phyloP scores from a whole-genome alignment of 2,797 vertebrate genomes.

The Enteromius mattozi region DNA sequence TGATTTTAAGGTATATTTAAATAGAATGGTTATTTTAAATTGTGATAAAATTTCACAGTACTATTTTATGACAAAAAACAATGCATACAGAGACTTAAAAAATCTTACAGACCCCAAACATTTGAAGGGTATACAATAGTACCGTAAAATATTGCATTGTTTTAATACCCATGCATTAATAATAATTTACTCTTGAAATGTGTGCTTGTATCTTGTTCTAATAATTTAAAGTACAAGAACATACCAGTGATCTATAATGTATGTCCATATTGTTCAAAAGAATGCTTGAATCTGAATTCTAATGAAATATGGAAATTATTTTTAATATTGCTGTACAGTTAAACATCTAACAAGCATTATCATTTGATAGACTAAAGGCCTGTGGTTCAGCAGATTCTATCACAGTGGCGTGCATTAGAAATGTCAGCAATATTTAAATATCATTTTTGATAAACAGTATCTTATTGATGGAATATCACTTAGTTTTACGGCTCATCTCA shows the following conservation, averaged over 20 bases:
- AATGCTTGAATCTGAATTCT: not conserved
- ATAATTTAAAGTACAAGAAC: not conserved
- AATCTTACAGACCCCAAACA: not conserved
- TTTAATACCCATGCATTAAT: not conserved
- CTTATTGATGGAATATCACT: constrained; percentile 60
- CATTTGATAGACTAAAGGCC: not conserved
- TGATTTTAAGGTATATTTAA: not conserved
- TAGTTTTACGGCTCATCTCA: constrained; percentile 73
- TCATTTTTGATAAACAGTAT: constrained; percentile 6
- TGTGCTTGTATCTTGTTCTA: not conserved
- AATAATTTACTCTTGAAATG: not conserved
- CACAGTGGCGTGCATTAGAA: not conserved
- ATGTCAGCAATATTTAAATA: constrained; percentile 5
- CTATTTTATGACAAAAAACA: not conserved
- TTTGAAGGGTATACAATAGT: not conserved
- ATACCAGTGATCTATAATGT: not conserved
- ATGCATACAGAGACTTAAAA: not conserved
- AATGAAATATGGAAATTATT: not conserved
- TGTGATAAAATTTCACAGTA: not conserved
- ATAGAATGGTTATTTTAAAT: not conserved
- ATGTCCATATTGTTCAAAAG: not conserved
- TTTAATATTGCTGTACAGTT: not conserved
- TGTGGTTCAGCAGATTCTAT: not conserved
- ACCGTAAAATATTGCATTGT: not conserved
- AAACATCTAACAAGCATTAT: not conserved